Base-by-base conservation (phyloP, 2,113 vertebrate genomes). In the Aix galericulata region DNA sequence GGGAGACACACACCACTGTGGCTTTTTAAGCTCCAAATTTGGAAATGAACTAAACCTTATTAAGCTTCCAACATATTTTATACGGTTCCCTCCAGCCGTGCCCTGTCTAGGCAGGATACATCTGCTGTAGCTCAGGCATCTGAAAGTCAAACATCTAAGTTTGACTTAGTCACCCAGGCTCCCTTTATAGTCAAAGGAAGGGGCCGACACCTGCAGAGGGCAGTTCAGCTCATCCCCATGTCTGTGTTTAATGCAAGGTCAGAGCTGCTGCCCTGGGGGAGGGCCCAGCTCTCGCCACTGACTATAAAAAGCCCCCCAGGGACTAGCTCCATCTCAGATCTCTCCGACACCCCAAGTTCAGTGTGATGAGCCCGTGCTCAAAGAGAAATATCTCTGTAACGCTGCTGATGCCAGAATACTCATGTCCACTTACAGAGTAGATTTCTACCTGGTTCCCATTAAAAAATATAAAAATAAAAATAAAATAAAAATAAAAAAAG, bases 21-120 rank as follows among this genome's bases (percentile, higher is more conserved):
- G 27, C 50, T 85, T 89, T 91, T 80, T 62, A 59, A 93, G n/a
- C 31, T 80, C 84, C 72, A 63, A 62, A 32, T 94, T 85, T 95
- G 82, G 87, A 91, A 85, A 80, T 59, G 25, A 32, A 15, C 66
- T 82, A 38, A 92, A 73, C 53, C 92, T 93, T 71, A 77, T 76
- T 74, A 80, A 80, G 46, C 67, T 88, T 76, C 81, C 55, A 44
- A 21, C 44, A 59, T 69, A 50, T 82, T 94, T 96, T 36, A 16
- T 50, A 29, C 11, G 9, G 85, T 95, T 87, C 53, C 22, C 67
- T 92, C 50, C 63, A 82, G 2, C 58, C 8, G 0, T 88, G 31
- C 23, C 16, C 50, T 89, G 73, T 72, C 69, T 87, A 75, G 53
- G 69, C 77, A 91, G 53, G 86, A 66, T 73, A 66, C 17, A 10